Evolutionary conservation across 2,113 vertebrate species (phyloP), one percentile per base, ranked within the genome.

Genomic region (Melanocharis versteri): DNA sequence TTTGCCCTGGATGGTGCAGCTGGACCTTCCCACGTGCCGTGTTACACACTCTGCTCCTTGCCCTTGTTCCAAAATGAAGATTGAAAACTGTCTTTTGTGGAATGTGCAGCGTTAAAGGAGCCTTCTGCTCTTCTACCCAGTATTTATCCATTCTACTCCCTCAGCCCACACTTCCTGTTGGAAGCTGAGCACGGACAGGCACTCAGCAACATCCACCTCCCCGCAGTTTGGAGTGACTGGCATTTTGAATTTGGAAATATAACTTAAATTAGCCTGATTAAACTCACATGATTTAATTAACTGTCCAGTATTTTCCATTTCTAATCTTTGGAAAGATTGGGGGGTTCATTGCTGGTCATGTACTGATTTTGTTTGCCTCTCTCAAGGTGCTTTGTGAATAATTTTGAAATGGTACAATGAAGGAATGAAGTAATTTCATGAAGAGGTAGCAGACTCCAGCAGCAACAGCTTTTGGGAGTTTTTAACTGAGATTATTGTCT

Each of bases 1-100:
- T 80, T 56, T 35, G n/a, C 56, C 42, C 35, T 21, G 37, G 60
- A 23, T 53, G 61, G 73, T 28, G 57, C 85, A 35, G 68, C 22
- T 53, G 44, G 2, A 35, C 19, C 30, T 56, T 56, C 31, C 89
- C 11, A 11, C 39, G 3, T 4, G 39, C 48, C 0, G 1, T 50
- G 44, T 30, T 13, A 14, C 18, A 10, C 11, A 21, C 28, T 9
- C 27, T 60, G 39, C 71, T 73, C 71, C 58, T 58, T 30, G 26
- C 48, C 39, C 35, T 2, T 33, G 11, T 20, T 56, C 48, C 68
- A 39, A 30, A 64, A 14, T 15, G 53, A 58, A 33, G 27, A 58
- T 6, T 40, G 61, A 30, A 27, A 56, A 54, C 10, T 73, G 16
- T 44, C n/a, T 69, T 47, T 28, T 68, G 72, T 37, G 50, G 45